Base-by-base conservation (phyloP, 1,140 invertebrate genomes). In the Leptonema lineaticorne region DNA sequence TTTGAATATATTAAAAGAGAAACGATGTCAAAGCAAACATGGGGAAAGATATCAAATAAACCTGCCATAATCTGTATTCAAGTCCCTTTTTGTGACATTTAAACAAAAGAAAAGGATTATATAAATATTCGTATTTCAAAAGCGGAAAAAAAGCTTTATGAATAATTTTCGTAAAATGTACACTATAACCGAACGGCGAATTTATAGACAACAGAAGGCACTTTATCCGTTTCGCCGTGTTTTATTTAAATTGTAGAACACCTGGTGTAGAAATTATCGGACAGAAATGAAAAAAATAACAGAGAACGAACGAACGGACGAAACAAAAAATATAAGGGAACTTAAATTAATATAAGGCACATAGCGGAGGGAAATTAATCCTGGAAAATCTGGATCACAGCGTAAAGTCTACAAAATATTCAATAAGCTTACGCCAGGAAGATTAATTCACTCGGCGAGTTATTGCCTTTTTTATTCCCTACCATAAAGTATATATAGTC, bases 391-490 rank as follows among this genome's bases (percentile, higher is more conserved):
- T 53, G 50, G 24, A 53, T 48, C 46, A 22, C 46, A 22, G 50
- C 24, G 20, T n/a, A 53, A 26, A 26, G 57, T 33, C 57, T 41
- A 41, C 57, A 59, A 59, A 59, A 59, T 59, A 59, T 59, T 59
- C 33, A 59, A 59, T 59, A 59, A 59, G 33, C 50, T 53, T 53
- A 53, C 50, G 41, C 33, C 30, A 24, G 33, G 14, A 26, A 46
- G 59, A 63, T 63, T 63, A 63, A 63, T 63, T 63, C 41, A 45
- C 59, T 27, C 3, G 24, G 9, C 33, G 37, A 46, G 24, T 63
- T 63, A 63, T 63, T 63, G 37, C 33, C 24, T 63, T 63, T 63
- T 46, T 30, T 27, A 45, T 45, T 45, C 18, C 0, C 9, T 3
- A 29, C 30, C 24, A 37, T 59, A 37, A 59, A 59, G 24, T 33